phyloP scores from a whole-genome alignment of 2,113 vertebrate species.

The Collichthys lucidus region DNA sequence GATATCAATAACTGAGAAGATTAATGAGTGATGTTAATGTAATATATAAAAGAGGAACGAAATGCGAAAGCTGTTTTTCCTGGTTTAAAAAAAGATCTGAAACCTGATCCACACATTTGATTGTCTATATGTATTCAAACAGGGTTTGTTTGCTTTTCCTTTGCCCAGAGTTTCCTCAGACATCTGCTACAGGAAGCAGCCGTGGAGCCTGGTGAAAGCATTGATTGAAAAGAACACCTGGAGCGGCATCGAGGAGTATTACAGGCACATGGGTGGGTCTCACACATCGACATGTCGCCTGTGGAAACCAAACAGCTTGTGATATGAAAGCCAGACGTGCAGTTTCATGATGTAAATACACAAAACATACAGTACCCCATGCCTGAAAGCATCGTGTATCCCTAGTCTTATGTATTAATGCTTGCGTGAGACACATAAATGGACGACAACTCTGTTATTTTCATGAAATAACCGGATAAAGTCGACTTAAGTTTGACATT shows the following conservation, averaged over 20 bases:
- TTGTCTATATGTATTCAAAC: neutral
- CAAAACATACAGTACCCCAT: neutral
- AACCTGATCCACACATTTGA: neutral
- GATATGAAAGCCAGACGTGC: neutral
- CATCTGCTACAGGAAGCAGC: conserved; percentile 94
- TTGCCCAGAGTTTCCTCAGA: conserved; percentile 89
- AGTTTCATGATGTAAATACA: neutral
- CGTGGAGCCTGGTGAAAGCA: conserved; percentile 92
- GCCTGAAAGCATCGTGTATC: neutral
- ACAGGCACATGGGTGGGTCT: conserved; percentile 89
- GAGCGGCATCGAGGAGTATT: conserved; percentile 93
- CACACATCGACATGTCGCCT: neutral
- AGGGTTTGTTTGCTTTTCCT: conserved; percentile 26
- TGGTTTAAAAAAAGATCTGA: neutral
- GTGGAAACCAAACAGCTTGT: neutral
- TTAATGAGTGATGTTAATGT: neutral
- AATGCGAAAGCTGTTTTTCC: neutral
- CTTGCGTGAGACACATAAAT: neutral
- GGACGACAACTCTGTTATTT: neutral
- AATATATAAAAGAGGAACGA: neutral
- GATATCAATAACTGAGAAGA: neutral
- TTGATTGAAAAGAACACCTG: conserved; percentile 93
- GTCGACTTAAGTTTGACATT: too few species aligned
- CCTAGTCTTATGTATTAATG: neutral
- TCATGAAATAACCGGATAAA: too few species aligned